These are phyloP conservation scores for Triplophysa dalaica DNA, from an alignment of 2,113 vertebrate species.

Conservation along the genomic window DNA sequence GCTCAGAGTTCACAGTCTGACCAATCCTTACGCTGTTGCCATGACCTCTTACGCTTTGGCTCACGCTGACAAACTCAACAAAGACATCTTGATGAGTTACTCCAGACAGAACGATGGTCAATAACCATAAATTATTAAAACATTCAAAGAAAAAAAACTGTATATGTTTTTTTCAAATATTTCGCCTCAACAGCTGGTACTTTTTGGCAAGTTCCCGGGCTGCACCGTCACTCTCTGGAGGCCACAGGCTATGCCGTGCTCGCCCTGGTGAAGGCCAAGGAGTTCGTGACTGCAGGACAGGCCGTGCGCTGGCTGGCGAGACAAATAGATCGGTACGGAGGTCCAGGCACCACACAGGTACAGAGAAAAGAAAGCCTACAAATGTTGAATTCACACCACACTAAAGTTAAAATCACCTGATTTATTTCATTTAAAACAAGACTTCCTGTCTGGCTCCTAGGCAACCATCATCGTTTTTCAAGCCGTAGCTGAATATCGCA, in stretches of 20 bases:
- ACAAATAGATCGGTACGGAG: slow-evolving; percentile 76
- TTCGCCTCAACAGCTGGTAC: slow-evolving; percentile 56
- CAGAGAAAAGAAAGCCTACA: neutral
- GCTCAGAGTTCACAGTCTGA: slow-evolving; percentile 62
- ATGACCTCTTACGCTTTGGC: slow-evolving; percentile 84
- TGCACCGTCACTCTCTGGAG: slow-evolving; percentile 78
- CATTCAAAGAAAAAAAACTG: too few species aligned
- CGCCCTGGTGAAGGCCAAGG: slow-evolving; percentile 71
- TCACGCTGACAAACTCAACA: slow-evolving; percentile 60
- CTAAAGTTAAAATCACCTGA: neutral
- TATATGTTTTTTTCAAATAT: neutral
- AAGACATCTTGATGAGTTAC: slow-evolving; percentile 59
- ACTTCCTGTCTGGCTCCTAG: slow-evolving; percentile 60
- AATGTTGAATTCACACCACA: too few species aligned
- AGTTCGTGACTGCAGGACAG: slow-evolving; percentile 48
- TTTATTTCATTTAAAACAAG: neutral
- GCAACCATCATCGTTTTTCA: slow-evolving; percentile 89
- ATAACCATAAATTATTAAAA: neutral
- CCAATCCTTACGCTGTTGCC: slow-evolving; percentile 80
- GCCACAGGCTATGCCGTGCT: slow-evolving; percentile 86
- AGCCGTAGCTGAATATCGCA: slow-evolving; percentile 83
- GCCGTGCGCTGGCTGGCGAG: slow-evolving; percentile 80
- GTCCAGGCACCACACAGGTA: slow-evolving; percentile 86
- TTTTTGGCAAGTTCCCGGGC: slow-evolving; percentile 72
- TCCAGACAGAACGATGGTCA: slow-evolving; percentile 40